Conservation (phyloP, 1,140 invertebrate genomes). For the Arctopsyche grandis region DNA sequence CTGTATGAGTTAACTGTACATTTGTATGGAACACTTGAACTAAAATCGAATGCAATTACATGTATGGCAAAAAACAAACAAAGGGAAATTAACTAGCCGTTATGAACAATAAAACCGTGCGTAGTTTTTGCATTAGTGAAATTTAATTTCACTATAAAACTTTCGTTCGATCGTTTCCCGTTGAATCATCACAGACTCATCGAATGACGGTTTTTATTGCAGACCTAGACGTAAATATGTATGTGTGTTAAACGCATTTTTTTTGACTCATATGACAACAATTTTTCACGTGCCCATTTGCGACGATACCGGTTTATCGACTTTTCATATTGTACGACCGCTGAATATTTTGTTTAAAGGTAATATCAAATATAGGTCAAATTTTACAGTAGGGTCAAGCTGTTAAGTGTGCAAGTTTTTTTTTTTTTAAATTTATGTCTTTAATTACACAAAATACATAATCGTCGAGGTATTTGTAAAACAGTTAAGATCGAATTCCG, state of each 20-base stretch:
- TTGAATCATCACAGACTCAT: background rate
- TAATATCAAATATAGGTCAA: too few relatives aligned
- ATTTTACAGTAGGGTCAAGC: too few relatives aligned
- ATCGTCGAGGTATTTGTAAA: conserved; percentile 9
- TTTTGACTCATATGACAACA: background rate
- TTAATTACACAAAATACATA: background rate
- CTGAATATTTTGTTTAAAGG: too few relatives aligned
- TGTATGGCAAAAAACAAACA: too few relatives aligned
- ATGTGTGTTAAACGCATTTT: background rate
- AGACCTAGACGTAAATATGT: background rate
- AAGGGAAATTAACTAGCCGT: too few relatives aligned
- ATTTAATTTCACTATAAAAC: conserved; percentile 18
- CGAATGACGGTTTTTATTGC: too few relatives aligned
- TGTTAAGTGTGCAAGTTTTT: too few relatives aligned
- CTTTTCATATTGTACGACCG: background rate
- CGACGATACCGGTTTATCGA: conserved; percentile 13
- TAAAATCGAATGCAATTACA: background rate
- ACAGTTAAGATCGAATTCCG: conserved; percentile 36
- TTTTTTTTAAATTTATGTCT: too few relatives aligned
- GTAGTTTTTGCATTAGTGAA: background rate
- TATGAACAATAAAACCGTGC: too few relatives aligned
- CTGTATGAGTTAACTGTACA: background rate
- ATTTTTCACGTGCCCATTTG: conserved; percentile 9
- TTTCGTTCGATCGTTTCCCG: conserved; percentile 3
- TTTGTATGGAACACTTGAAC: background rate